A percentile compares a stretch with the other conserved stretches of the same genome.
Conservation (phyloP, 2,888 invertebrate genomes). For the Prosopocoilus inquinatus region DNA sequence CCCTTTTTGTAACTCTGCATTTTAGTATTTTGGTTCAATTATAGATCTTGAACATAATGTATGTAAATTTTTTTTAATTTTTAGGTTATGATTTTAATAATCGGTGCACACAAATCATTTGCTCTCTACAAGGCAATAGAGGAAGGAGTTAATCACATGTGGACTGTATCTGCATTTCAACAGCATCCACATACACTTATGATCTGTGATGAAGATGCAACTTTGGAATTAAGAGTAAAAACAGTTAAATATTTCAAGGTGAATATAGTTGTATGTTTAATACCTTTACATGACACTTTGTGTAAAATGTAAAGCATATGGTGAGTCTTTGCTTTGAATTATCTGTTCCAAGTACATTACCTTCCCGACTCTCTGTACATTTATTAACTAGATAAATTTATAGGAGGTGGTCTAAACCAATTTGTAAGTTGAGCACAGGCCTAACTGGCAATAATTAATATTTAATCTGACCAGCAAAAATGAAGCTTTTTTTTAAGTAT, state of each 20-base stretch:
- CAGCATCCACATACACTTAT: conserved; percentile 91
- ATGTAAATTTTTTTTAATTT: conserved; percentile 16
- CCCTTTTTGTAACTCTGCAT: no score
- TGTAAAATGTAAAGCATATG: not conserved
- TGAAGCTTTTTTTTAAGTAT: not conserved
- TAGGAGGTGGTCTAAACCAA: no score
- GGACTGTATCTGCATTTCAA: conserved; percentile 99
- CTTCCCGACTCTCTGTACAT: no score
- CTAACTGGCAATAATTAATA: not conserved
- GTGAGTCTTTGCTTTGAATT: no score
- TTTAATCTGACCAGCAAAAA: not conserved
- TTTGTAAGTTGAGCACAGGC: not conserved
- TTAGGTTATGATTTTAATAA: conserved; percentile 94
- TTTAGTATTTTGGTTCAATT: no score
- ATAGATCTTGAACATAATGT: no score
- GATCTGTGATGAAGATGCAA: conserved; percentile 97
- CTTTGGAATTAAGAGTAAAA: conserved; percentile 92
- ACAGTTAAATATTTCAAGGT: conserved; percentile 95
- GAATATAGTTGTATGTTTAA: not conserved
- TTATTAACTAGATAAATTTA: not conserved
- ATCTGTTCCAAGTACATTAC: no score
- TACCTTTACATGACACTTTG: not conserved
- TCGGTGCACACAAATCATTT: conserved; percentile 93
- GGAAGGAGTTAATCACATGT: conserved; percentile 99
- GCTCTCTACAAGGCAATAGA: conserved; percentile 97